These are phyloP conservation scores for Irena cyanogastra DNA, from an alignment of 2,113 vertebrate species.

Conservation along the genomic window DNA sequence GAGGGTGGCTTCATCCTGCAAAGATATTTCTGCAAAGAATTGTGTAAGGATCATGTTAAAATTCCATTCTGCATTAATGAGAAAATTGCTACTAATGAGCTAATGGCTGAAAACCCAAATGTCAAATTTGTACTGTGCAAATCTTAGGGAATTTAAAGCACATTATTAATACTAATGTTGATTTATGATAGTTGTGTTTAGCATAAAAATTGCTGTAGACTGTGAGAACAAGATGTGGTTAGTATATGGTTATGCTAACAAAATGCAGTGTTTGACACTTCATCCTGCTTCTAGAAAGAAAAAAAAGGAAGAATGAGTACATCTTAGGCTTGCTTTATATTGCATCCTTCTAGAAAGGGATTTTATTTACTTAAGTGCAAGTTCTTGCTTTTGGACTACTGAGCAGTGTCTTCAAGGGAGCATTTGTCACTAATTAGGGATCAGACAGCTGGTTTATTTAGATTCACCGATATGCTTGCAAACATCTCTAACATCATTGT, in stretches of 20 bases:
- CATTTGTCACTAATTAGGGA: not conserved
- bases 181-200: not conserved
- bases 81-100: not conserved
- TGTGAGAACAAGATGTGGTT: not conserved
- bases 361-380: not conserved
- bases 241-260: not conserved
- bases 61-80: not conserved
- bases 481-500: not conserved
- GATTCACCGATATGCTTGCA: not conserved
- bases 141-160: not conserved
- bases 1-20: not conserved
- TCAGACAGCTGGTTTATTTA: not conserved
- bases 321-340: not conserved
- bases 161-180: not conserved
- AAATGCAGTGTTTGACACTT: not conserved
- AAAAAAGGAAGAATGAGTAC: not conserved
- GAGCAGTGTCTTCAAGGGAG: not conserved
- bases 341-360: not conserved
- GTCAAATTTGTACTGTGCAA: not conserved
- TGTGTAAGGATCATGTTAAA: not conserved
- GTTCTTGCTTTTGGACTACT: not conserved
- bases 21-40: not conserved
- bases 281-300: not conserved
- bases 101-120: not conserved
- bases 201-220: not conserved